Evolutionary conservation across 2,797 vertebrate genomes (phyloP), one percentile per base, ranked within the genome.

Genomic region (Falco berigora): DNA sequence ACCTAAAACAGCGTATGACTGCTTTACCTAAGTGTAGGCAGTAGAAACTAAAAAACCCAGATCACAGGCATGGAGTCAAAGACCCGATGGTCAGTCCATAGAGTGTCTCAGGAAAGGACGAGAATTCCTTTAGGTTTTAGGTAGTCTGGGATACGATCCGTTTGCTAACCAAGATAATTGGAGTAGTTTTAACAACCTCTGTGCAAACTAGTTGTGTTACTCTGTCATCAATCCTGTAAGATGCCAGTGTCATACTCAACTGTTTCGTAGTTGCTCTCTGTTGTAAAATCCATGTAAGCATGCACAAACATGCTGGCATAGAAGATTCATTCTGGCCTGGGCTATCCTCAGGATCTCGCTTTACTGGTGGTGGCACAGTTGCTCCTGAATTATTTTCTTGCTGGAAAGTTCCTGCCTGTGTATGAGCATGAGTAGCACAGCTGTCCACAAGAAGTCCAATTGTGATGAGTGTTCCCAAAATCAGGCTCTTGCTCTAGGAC

Each of bases 61-160:
- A 62, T 25, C 0, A 0, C 1, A 5, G 87, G 90, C 76, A 58
- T 0, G 0, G 76, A 83, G 91, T 91, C 85, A 77, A 53, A 58
- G 55, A 62, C 91, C 90, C 52, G 79, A 88, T 96, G 96, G 94
- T 76, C 47, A 6, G 4, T 52, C 94, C 2, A 1, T 58, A 52
- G 74, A 90, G 87, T 40, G 73, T 40, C 85, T 80, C 46, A 44
- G 82, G 89, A 49, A 82, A 75, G 25, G 73, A 40, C 0, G 2
- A 77, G 44, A 55, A 44, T 44, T 92, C 59, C 36, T 64, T 61
- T 49, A 77, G 34, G 18, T 14, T 82, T 93, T 64, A 25, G 69
- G 53, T 55, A 71, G 38, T 42, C 53, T 82, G 63, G 81, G n/a
- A 25, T 47, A 13, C 0, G 0, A 59, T 75, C 36, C 3, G 2